phyloP scores from a whole-genome alignment of 2,797 vertebrate genomes.

The Enteromius argenteus region DNA sequence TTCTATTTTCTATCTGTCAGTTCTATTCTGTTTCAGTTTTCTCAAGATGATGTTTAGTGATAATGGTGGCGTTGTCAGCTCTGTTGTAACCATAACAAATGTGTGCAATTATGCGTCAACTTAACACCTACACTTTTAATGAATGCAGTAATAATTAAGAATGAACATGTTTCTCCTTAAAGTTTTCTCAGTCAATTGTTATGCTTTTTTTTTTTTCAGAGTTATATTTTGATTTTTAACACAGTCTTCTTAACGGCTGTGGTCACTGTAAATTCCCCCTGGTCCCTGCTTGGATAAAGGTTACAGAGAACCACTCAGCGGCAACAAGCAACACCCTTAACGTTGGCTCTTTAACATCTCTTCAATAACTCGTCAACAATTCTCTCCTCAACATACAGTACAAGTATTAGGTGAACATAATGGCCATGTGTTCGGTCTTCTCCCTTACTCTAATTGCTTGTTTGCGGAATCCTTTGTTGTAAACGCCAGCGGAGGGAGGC shows the following conservation, averaged over 20 bases:
- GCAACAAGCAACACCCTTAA: slow-evolving; percentile 45
- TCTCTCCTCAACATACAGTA: slow-evolving; percentile 54
- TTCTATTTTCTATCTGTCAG: neutral
- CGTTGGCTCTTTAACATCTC: slow-evolving; percentile 39
- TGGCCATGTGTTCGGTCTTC: slow-evolving; percentile 50
- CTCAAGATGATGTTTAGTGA: neutral
- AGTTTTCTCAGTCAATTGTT: neutral
- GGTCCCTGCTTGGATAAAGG: slow-evolving; percentile 37
- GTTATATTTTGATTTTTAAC: slow-evolving; percentile 21
- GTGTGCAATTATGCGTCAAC: neutral
- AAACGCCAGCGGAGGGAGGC: slow-evolving; percentile 67
- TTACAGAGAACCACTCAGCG: slow-evolving; percentile 44
- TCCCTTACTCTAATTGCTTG: slow-evolving; percentile 58
- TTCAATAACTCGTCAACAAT: slow-evolving; percentile 52
- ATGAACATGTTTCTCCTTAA: neutral
- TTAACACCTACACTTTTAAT: neutral
- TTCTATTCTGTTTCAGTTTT: neutral
- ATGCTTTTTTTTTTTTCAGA: neutral
- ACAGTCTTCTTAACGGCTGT: slow-evolving; percentile 14
- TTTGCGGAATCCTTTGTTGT: slow-evolving; percentile 66
- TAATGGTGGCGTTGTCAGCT: slow-evolving; percentile 23
- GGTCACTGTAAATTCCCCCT: slow-evolving; percentile 19
- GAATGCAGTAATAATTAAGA: neutral
- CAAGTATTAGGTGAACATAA: slow-evolving; percentile 58
- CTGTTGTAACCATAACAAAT: neutral